Evolutionary conservation across 1,140 invertebrate genomes (phyloP).

Genomic region (Sarcophaga peregrina): DNA sequence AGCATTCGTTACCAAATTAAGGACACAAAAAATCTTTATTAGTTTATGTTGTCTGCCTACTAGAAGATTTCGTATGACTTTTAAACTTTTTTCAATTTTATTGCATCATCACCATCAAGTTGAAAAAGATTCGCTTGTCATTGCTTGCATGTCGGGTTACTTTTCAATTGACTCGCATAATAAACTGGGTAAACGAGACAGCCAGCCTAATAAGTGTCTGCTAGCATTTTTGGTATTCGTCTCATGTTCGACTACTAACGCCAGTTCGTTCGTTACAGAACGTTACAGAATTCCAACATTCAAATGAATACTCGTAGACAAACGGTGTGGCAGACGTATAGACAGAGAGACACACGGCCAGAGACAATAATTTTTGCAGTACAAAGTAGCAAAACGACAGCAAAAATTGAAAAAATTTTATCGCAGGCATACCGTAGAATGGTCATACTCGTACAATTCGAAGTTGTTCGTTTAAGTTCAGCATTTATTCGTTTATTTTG

Average conservation of each 20-base stretch:
- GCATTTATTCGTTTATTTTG: not conserved
- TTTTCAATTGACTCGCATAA: conserved; percentile 2
- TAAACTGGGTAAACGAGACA: not conserved
- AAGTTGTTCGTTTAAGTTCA: not conserved
- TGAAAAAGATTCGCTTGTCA: not conserved
- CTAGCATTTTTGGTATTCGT: not conserved
- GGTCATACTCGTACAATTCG: not conserved
- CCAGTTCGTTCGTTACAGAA: not conserved
- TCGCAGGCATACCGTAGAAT: not conserved
- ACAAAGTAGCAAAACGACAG: not conserved
- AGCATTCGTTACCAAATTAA: no score
- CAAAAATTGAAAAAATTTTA: not conserved
- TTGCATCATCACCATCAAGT: no score
- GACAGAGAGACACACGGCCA: not conserved
- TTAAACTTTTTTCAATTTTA: no score
- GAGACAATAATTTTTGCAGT: not conserved
- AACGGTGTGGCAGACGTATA: not conserved
- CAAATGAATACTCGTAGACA: not conserved
- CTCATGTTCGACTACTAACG: not conserved
- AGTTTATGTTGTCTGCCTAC: no score
- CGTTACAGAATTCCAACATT: not conserved
- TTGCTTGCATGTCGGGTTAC: not conserved
- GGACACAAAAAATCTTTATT: no score
- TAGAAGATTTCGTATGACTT: no score
- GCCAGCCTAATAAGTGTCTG: not conserved